phyloP scores from a whole-genome alignment of 2,888 invertebrate species.

The Alloscopus bannaensis region DNA sequence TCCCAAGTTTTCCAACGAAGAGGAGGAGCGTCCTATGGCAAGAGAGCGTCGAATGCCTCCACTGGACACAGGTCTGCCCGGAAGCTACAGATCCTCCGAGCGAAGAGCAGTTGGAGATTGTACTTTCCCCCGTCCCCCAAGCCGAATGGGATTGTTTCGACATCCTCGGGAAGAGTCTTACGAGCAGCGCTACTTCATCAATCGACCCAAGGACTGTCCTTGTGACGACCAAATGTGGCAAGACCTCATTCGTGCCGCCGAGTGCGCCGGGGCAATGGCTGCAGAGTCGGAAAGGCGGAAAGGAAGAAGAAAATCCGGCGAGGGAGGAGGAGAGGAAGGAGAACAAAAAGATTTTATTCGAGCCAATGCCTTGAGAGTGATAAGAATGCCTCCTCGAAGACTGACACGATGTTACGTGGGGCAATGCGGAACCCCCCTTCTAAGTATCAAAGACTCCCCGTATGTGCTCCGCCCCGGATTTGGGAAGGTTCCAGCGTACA shows the following conservation, averaged over 20 bases:
- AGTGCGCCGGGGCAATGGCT: conserved; percentile 32
- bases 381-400: conserved; percentile 53
- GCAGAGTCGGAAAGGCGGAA: conserved; percentile 23
- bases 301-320: conserved; percentile 2
- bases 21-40: not conserved
- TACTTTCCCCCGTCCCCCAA: conserved; percentile 33
- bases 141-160: conserved; percentile 45
- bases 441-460: conserved; percentile 48
- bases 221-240: conserved; percentile 32
- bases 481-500: conserved; percentile 61
- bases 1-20: not conserved
- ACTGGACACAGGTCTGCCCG: conserved; percentile 16
- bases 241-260: conserved; percentile 29
- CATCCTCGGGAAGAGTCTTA: conserved; percentile 24
- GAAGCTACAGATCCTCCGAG: not conserved
- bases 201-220: not conserved
- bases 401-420: conserved; percentile 44
- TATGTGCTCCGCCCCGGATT: conserved; percentile 54
- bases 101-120: not conserved
- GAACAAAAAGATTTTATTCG: conserved; percentile 49
- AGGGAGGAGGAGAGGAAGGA: not conserved
- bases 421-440: conserved; percentile 30
- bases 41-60: conserved; percentile 19
- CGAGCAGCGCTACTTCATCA: conserved; percentile 22
- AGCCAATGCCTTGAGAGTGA: conserved; percentile 45